Conservation (phyloP, 2,113 vertebrate species). For the Micronisus gabar region DNA sequence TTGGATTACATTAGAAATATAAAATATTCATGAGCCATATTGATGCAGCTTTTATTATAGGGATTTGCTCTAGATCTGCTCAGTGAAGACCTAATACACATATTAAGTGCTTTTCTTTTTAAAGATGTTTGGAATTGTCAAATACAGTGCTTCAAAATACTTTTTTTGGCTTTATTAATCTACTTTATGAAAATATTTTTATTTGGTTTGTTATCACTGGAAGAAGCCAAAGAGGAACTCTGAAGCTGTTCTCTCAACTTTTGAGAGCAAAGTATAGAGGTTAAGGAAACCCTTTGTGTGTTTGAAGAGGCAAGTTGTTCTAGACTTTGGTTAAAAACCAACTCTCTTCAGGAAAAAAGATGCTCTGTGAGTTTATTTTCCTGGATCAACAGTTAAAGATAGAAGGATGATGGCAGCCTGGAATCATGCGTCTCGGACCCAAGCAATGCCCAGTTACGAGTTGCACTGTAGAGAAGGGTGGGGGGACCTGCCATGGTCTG, state of each 20-base stretch:
- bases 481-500: rapidly evolving
- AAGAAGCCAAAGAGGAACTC: background rate
- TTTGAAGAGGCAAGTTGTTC: background rate
- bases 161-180: background rate
- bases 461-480: rapidly evolving
- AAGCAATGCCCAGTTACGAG: background rate
- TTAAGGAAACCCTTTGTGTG: background rate
- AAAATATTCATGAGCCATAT: background rate
- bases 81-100: background rate
- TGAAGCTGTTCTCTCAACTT: background rate
- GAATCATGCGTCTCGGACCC: background rate
- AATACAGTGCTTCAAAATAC: background rate
- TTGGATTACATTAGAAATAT: background rate
- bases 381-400: background rate
- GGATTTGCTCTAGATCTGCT: background rate
- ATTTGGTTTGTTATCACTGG: background rate
- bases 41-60: background rate
- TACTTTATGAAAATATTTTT: background rate
- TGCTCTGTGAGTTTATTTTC: background rate
- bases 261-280: background rate
- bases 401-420: background rate
- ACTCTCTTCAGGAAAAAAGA: background rate
- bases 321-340: background rate
- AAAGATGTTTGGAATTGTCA: background rate
- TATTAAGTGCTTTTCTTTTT: background rate